These are phyloP conservation scores for Camponotus fellah DNA, from an alignment of 2,888 invertebrate species.

Conservation along the genomic window DNA sequence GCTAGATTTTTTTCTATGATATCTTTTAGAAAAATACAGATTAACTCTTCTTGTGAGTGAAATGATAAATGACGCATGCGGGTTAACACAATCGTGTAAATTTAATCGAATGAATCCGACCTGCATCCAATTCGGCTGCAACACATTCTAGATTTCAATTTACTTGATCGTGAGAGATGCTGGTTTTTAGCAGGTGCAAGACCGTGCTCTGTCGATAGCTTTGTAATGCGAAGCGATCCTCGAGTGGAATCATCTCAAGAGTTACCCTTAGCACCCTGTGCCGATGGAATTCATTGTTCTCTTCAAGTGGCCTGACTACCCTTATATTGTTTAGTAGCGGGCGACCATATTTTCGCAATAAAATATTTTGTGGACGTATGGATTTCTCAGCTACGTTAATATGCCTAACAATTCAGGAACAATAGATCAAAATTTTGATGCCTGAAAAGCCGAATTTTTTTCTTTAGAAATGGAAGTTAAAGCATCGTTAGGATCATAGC, in stretches of 20 bases:
- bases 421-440: slow-evolving; percentile 69
- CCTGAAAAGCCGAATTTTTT: slow-evolving; percentile 40
- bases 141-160: slow-evolving; percentile 48
- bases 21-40: slow-evolving; percentile 1
- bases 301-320: slow-evolving; percentile 79
- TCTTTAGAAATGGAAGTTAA: slow-evolving; percentile 50
- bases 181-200: slow-evolving; percentile 76
- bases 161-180: slow-evolving; percentile 58
- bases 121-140: slow-evolving; percentile 36
- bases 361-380: slow-evolving; percentile 44
- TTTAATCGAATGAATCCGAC: slow-evolving; percentile 61
- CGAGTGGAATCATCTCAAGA: slow-evolving; percentile 40
- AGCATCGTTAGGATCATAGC: slow-evolving; percentile 24
- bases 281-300: slow-evolving; percentile 71
- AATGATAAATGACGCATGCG: not conserved
- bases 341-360: slow-evolving; percentile 56
- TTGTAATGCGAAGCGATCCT: slow-evolving; percentile 68
- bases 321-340: slow-evolving; percentile 71
- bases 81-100: slow-evolving; percentile 43
- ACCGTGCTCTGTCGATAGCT: slow-evolving; percentile 71
- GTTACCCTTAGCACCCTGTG: slow-evolving; percentile 52
- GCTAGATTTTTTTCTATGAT: not conserved
- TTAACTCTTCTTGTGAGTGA: not conserved
- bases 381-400: slow-evolving; percentile 66
- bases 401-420: slow-evolving; percentile 67